Percentiles rank a stretch among this genome's conserved stretches.
phyloP scores from a whole-genome alignment of 2,888 invertebrate species.

The Salpingus planirostris region DNA sequence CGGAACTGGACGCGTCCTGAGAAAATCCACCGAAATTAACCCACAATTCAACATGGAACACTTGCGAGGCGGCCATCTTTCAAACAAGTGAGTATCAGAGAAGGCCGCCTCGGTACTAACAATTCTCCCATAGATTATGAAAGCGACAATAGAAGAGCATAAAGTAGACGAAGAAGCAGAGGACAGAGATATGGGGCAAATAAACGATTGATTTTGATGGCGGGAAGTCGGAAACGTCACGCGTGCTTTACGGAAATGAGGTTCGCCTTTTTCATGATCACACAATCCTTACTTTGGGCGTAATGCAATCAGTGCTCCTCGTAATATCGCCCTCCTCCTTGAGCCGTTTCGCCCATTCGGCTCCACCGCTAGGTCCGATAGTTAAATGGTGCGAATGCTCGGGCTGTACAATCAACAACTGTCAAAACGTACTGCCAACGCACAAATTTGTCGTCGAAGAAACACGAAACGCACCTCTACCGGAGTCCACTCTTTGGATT shows the following conservation, averaged over 20 bases:
- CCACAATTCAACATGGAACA: too few species aligned
- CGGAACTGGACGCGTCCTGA: constrained; percentile 49
- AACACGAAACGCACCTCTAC: constrained; percentile 26
- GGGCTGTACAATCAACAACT: not conserved
- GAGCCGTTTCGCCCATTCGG: constrained; percentile 58
- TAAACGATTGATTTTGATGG: too few species aligned
- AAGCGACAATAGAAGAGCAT: too few species aligned
- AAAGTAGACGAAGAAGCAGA: too few species aligned
- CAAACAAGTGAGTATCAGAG: too few species aligned
- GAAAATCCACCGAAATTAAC: too few species aligned
- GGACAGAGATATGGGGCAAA: too few species aligned
- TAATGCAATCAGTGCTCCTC: constrained; percentile 71
- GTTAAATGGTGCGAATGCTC: constrained; percentile 46
- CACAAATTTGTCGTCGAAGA: not conserved
- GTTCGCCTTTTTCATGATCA: too few species aligned
- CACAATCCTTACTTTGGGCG: constrained; percentile 44
- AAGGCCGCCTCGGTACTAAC: too few species aligned
- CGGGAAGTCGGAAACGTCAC: too few species aligned
- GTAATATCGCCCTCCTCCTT: constrained; percentile 42
- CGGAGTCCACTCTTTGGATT: constrained; percentile 47
- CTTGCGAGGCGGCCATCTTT: too few species aligned
- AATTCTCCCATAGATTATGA: too few species aligned
- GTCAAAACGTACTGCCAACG: not conserved
- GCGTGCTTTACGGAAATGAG: not conserved
- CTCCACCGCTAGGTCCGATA: constrained; percentile 53